phyloP scores from a whole-genome alignment of 2,797 vertebrate species.

The Thalassophryne amazonica region DNA sequence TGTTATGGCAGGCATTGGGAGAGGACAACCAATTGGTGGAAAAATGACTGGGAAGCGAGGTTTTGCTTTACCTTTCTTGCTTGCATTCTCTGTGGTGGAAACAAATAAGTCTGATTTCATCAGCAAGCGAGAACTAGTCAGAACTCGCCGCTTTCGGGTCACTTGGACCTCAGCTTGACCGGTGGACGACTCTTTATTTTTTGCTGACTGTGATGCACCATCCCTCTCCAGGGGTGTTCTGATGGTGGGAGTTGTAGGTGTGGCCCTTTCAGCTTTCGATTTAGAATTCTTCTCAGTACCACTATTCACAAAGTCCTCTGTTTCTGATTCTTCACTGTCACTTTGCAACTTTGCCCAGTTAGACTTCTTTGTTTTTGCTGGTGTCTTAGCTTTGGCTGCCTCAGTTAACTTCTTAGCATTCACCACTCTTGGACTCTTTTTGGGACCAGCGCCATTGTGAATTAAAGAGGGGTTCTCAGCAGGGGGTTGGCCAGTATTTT shows the following conservation, averaged over 20 bases:
- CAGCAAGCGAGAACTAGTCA: no score
- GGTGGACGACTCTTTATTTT: conserved; percentile 32
- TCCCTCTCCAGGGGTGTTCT: not conserved
- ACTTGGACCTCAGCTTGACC: no score
- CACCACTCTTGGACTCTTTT: not conserved
- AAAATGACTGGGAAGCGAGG: not conserved
- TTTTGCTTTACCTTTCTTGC: no score
- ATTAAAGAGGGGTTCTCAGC: conserved; percentile 26
- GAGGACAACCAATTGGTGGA: conserved; percentile 3
- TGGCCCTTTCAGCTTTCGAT: conserved; percentile 44
- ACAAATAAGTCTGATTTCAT: no score
- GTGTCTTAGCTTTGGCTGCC: conserved; percentile 12
- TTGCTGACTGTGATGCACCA: not conserved
- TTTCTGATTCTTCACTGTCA: not conserved
- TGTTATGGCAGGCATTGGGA: conserved; percentile 15
- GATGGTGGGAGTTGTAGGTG: conserved; percentile 18
- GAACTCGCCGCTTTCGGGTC: no score
- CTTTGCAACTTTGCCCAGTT: conserved; percentile 2
- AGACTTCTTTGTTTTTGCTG: conserved; percentile 1
- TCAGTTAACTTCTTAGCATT: conserved; percentile 21
- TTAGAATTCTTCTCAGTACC: conserved; percentile 1
- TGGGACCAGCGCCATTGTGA: not conserved
- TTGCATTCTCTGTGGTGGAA: no score
- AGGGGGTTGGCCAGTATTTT: not conserved
- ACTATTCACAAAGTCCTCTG: not conserved